Evolutionary conservation across 2,113 vertebrate genomes (phyloP), one percentile per base, ranked within the genome.

Genomic region (Cebus imitator): DNA sequence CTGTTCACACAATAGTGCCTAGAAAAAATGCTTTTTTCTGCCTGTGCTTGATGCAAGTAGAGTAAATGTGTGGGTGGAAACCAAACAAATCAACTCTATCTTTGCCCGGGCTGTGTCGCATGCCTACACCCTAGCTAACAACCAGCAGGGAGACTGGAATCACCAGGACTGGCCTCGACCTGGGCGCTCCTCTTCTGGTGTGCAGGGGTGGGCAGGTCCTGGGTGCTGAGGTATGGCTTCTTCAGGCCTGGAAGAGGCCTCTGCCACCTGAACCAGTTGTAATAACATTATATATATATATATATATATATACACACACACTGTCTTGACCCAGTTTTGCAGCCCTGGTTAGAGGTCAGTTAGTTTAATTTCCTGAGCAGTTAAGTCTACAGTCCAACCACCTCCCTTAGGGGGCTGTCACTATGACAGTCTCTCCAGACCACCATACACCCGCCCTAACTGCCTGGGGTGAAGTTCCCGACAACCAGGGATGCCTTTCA

Each of bases 401-500:
- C 20, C 40, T 84, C 78, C 40, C 23, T 50, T 27, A 13, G 8
- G 12, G 12, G 43, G 25, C 14, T 57, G n/a, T 84, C 75, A 66
- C 52, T 18, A 30, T 32, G 43, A 30, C 13, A 8, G 27, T 48
- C 43, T 61, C 14, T 90, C 27, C 2, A 14, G 45, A 27, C 32
- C 40, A 21, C 80, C 8, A 11, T 1, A 2, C 8, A 52, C 83
- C 37, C 37, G 35, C 35, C 58, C 14, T 0, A 32, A 3, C 27
- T 25, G 16, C 40, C 25, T 2, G 21, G 30, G 20, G 10, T 37
- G 4, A 1, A 37, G 6, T 1, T 10, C 8, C 13, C 4, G 76
- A 87, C 40, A 52, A 14, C 55, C 25, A 21, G 16, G 17, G 12
- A 30, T 16, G 23, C 32, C 25, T 18, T 43, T 12, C n/a, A 1